phyloP scores from a whole-genome alignment of 1,140 invertebrate genomes.

The Caerostris darwini region DNA sequence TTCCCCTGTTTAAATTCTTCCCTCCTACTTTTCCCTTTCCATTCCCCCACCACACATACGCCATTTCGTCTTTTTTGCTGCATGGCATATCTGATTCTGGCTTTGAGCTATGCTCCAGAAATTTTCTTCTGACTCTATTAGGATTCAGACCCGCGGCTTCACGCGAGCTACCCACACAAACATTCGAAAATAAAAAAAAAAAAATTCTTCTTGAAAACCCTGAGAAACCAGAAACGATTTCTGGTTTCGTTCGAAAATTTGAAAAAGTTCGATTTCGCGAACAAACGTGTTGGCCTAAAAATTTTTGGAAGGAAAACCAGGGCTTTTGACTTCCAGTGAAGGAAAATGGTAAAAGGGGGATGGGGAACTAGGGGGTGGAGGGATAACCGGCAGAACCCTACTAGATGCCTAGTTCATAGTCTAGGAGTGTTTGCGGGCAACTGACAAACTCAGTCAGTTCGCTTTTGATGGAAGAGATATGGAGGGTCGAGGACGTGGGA shows the following conservation, averaged over 20 bases:
- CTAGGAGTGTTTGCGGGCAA: background rate
- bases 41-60: too few relatives aligned
- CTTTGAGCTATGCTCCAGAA: slow-evolving; percentile 9
- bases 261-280: slow-evolving; percentile 44
- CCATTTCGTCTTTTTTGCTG: background rate
- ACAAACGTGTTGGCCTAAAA: slow-evolving; percentile 37
- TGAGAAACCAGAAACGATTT: background rate
- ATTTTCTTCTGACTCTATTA: slow-evolving; percentile 32
- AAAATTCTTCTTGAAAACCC: background rate
- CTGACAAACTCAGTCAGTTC: slow-evolving; percentile 37
- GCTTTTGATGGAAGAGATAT: slow-evolving; percentile 46
- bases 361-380: background rate
- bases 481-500: background rate
- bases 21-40: background rate
- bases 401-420: slow-evolving; percentile 25
- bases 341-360: background rate
- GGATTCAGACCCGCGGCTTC: slow-evolving; percentile 15
- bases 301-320: background rate
- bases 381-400: background rate
- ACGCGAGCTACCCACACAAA: background rate
- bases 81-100: background rate
- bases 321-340: slow-evolving; percentile 30
- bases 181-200: background rate
- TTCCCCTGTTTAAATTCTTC: background rate
- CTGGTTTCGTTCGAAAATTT: slow-evolving; percentile 9